These are phyloP conservation scores for Chondrosia reniformis DNA, from an alignment of 37 sponge, comb jelly and placozoan genomes.

Conservation along the genomic window DNA sequence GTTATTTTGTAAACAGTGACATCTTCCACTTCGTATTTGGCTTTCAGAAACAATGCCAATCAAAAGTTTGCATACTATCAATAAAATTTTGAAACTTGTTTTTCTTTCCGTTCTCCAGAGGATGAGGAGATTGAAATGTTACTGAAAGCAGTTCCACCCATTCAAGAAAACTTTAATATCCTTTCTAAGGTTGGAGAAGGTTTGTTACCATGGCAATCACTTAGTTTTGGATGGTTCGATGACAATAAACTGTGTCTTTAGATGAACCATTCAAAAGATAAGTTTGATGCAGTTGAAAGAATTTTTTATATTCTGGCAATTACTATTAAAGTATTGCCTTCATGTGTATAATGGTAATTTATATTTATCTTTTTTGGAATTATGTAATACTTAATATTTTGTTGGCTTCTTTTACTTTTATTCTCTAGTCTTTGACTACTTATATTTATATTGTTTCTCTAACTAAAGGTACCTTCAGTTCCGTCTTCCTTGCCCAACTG, in stretches of 20 bases:
- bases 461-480: constrained; percentile 83
- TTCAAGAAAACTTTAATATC: constrained; percentile 51
- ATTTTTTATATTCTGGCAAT: too few species aligned
- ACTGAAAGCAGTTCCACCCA: constrained; percentile 42
- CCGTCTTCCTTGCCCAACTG: constrained; percentile 70
- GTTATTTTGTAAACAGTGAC: too few species aligned
- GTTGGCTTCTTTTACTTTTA: neutral
- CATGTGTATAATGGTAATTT: too few species aligned
- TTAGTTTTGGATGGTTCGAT: neutral
- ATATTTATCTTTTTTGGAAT: neutral
- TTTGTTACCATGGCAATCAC: constrained; percentile 12
- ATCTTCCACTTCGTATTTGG: too few species aligned
- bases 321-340: too few species aligned
- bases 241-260: too few species aligned
- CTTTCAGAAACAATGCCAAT: too few species aligned
- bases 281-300: too few species aligned
- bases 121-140: neutral
- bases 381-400: neutral
- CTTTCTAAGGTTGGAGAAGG: constrained; percentile 78
- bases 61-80: too few species aligned
- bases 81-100: too few species aligned
- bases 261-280: too few species aligned
- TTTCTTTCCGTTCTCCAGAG: neutral
- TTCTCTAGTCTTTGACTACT: neutral
- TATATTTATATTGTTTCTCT: neutral